Evolutionary conservation across 1,140 invertebrate species (phyloP).

Genomic region (Ylistrum balloti): DNA sequence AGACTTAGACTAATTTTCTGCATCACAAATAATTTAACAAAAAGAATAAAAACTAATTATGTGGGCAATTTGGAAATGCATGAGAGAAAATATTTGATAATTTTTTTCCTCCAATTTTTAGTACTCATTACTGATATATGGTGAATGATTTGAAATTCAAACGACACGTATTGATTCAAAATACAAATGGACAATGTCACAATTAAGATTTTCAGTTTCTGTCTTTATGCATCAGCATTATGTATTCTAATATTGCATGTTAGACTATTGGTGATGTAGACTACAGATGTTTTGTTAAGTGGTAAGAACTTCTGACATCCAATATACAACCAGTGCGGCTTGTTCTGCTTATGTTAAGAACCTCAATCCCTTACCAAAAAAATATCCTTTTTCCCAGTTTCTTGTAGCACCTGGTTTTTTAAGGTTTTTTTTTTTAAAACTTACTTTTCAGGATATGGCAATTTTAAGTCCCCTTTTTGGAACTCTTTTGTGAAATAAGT

Average conservation of each 20-base stretch:
- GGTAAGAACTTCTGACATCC: constrained; percentile 25
- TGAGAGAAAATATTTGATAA: neutral
- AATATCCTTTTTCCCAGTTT: neutral
- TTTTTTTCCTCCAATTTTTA: too few relatives aligned
- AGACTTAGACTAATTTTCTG: neutral
- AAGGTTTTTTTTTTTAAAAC: neutral
- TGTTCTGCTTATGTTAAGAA: neutral
- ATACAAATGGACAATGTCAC: neutral
- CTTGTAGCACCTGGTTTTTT: neutral
- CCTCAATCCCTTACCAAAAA: neutral
- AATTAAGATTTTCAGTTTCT: too few relatives aligned
- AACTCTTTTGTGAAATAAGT: neutral
- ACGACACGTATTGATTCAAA: neutral
- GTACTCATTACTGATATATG: too few relatives aligned
- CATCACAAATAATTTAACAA: constrained; percentile 35
- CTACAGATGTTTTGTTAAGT: neutral
- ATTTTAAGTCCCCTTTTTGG: neutral
- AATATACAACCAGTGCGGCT: neutral
- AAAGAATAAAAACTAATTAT: neutral
- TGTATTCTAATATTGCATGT: neutral
- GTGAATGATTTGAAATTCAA: too few relatives aligned
- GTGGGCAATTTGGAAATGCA: neutral
- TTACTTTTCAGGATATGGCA: neutral
- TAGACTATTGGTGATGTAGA: constrained; percentile 12
- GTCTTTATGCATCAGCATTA: too few relatives aligned